Evolutionary conservation across 2,113 vertebrate species (phyloP), one percentile per base, ranked within the genome.

Genomic region (Sinocyclocheilus anshuiensis): DNA sequence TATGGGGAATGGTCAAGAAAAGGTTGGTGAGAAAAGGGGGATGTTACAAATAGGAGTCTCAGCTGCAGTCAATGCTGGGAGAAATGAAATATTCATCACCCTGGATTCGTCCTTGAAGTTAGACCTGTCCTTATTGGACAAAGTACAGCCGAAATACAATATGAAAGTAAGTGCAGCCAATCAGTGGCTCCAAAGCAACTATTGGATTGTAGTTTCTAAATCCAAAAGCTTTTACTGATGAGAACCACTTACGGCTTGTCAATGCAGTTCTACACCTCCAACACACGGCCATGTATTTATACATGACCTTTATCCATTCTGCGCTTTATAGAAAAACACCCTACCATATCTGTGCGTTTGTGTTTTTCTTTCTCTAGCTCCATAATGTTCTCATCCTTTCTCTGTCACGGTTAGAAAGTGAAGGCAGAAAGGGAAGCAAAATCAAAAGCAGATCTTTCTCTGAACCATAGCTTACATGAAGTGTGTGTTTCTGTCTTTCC

Each of bases 21-120:
- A 80, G 77, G n/a, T 16, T 48, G 2, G 50, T n/a, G 45, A 20
- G 22, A 59, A 3, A 39, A 48, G 45, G 39, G 20, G 63, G 71
- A 8, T 6, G 42, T 69, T 29, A 20, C 50, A 15, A 53, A 55
- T 50, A 39, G 18, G 3, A 71, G 69, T 74, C 48, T 74, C 69
- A 74, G 53, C 74, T 72, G 53, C 18, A 69, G 45, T 77, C 77
- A 69, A 87, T 86, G 91, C 89, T 89, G 87, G 87, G 85, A 77
- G 80, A 83, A 92, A 93, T 94, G 71, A 94, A 93, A 94, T 93
- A 94, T 94, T 94, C 89, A 94, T 94, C 87, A 83, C 76, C 83
- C 83, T 90, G 87, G 81, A 84, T 89, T 88, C 86, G 90, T 90
- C 91, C 91, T 93, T 93, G 90, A 93, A 91, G 86, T 86, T 90